Evolutionary conservation across 2,113 vertebrate genomes (phyloP).

Genomic region (Nerophis lumbriciformis): DNA sequence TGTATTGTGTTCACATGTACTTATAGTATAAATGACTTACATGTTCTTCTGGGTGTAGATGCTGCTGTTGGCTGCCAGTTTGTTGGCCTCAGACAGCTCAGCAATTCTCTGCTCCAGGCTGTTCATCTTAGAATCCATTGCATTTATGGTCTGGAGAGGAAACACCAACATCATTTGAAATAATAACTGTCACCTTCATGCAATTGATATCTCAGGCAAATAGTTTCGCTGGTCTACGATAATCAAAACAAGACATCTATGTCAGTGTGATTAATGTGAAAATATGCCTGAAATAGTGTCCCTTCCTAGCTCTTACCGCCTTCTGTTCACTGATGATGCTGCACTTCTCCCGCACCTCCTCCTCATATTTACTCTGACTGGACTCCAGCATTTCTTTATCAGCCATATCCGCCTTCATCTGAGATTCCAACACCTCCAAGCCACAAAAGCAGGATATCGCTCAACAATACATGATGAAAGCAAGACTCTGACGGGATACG

Average conservation of each 20-base stretch:
- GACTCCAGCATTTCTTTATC: constrained; percentile 93
- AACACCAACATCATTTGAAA: neutral
- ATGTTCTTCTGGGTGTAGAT: constrained; percentile 99
- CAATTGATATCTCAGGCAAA: neutral
- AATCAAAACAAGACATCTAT: constrained; percentile 44
- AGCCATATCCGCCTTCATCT: constrained; percentile 95
- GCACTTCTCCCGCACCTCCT: constrained; percentile 90
- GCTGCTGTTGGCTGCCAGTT: constrained; percentile 96
- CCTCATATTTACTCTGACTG: constrained; percentile 87
- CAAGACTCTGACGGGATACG: constrained; percentile 4
- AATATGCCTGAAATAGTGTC: constrained; percentile 36
- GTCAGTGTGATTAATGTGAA: constrained; percentile 55
- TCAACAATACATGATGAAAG: constrained; percentile 24
- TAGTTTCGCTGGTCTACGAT: constrained; percentile 14
- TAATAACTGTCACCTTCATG: constrained; percentile 2
- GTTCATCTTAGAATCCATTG: constrained; percentile 97
- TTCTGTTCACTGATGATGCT: constrained; percentile 93
- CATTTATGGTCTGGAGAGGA: constrained; percentile 87
- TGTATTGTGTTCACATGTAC: too few species aligned
- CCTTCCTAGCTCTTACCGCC: constrained; percentile 77
- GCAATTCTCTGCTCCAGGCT: constrained; percentile 96
- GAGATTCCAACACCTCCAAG: constrained; percentile 86
- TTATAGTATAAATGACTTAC: constrained; percentile 69
- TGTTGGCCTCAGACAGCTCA: constrained; percentile 95
- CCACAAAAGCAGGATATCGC: constrained; percentile 53